Conservation (phyloP, 2,797 vertebrate genomes). For the Pteropus rufus region DNA sequence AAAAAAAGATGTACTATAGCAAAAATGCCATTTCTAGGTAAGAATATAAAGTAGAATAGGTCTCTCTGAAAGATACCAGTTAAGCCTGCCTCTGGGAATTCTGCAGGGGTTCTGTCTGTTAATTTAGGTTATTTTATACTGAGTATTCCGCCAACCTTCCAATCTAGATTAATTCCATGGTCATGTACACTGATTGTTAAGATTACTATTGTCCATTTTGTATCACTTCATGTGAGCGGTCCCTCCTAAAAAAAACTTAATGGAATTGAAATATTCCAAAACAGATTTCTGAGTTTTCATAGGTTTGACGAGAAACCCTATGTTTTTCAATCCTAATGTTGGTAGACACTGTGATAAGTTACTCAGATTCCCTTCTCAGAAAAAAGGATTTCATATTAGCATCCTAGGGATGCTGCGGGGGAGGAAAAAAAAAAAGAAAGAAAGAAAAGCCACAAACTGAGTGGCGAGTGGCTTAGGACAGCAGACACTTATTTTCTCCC, state of each 20-base stretch:
- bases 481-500: not conserved
- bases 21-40: conserved; percentile 45
- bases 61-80: conserved; percentile 38
- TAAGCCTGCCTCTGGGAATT: not conserved
- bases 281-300: conserved; percentile 18
- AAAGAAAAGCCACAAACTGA: not conserved
- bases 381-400: not conserved
- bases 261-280: not conserved
- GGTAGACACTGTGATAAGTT: not conserved
- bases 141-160: not conserved
- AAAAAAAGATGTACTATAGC: conserved; percentile 34
- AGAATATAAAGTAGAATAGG: conserved; percentile 4
- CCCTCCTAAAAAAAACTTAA: not conserved
- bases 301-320: not conserved
- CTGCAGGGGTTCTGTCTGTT: not conserved
- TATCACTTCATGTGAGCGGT: not conserved
- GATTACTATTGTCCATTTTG: not conserved
- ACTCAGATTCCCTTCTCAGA: not conserved
- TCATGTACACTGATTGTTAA: not conserved
- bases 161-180: not conserved
- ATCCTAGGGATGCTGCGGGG: not conserved
- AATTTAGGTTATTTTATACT: conserved; percentile 20
- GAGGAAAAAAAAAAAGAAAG: not conserved
- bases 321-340: not conserved
- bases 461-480: not conserved